phyloP scores from a whole-genome alignment of 2,113 vertebrate species.

The Laterallus jamaicensis region DNA sequence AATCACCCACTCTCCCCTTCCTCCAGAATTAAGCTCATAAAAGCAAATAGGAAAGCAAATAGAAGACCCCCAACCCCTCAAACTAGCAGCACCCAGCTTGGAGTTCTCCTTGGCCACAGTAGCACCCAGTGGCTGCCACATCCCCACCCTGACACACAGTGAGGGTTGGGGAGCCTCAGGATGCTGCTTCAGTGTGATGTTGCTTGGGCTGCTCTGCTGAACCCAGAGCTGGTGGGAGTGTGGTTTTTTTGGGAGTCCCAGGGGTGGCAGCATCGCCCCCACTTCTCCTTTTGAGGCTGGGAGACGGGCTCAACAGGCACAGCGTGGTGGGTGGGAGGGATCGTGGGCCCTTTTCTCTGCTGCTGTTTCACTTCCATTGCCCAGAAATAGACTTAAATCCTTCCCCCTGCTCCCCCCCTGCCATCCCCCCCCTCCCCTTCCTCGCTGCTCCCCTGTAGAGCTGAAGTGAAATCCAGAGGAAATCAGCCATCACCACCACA shows the following conservation, averaged over 20 bases:
- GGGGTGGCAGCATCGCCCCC: background rate
- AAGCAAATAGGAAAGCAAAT: background rate
- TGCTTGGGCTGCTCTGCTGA: background rate
- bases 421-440: too few relatives aligned
- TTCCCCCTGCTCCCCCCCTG: background rate
- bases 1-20: background rate
- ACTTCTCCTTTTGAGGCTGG: background rate
- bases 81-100: background rate
- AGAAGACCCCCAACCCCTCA: too few relatives aligned
- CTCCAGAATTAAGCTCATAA: background rate
- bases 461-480: background rate
- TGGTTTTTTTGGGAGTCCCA: background rate
- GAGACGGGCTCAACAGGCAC: background rate
- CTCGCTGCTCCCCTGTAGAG: too few relatives aligned
- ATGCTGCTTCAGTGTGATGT: background rate
- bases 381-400: background rate
- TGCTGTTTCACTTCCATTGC: background rate
- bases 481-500: fast-evolving
- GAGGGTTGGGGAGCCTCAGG: fast-evolving
- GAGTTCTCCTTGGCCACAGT: fast-evolving
- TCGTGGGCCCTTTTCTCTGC: fast-evolving
- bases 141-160: background rate
- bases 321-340: fast-evolving
- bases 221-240: fast-evolving
- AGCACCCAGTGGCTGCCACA: fast-evolving